Evolutionary conservation across 2,797 vertebrate species (phyloP).

Genomic region (Urosaurus nigricauda): DNA sequence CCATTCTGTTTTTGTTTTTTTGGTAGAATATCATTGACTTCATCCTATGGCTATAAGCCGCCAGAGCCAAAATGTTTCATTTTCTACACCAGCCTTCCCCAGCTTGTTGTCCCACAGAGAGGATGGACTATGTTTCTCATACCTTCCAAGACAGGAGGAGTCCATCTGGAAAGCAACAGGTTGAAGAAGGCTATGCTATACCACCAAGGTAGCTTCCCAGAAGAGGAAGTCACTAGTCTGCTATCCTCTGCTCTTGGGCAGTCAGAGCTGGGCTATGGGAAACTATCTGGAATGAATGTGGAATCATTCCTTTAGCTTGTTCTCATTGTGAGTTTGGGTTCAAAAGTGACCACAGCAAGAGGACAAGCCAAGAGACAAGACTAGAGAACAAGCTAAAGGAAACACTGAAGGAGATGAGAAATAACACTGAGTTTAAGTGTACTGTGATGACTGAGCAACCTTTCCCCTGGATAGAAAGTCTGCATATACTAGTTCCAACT

Average conservation of each 20-base stretch:
- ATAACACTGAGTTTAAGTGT: background rate
- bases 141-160: no score
- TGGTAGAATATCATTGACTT: background rate
- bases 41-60: background rate
- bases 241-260: background rate
- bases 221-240: background rate
- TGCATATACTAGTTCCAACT: background rate
- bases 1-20: background rate
- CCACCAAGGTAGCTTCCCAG: background rate
- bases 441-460: background rate
- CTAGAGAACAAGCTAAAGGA: background rate
- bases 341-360: background rate
- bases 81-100: background rate
- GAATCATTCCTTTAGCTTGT: no score
- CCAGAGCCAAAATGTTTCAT: background rate
- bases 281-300: background rate
- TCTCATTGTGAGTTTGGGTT: background rate
- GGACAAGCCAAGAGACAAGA: background rate
- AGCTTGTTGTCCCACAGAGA: background rate
- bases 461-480: background rate
- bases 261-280: background rate
- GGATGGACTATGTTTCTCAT: no score
- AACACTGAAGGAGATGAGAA: no score
- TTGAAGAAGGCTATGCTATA: background rate
- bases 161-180: background rate